These are phyloP conservation scores for Pristionchus arcanus DNA, from an alignment of 2,888 invertebrate species.

Conservation along the genomic window DNA sequence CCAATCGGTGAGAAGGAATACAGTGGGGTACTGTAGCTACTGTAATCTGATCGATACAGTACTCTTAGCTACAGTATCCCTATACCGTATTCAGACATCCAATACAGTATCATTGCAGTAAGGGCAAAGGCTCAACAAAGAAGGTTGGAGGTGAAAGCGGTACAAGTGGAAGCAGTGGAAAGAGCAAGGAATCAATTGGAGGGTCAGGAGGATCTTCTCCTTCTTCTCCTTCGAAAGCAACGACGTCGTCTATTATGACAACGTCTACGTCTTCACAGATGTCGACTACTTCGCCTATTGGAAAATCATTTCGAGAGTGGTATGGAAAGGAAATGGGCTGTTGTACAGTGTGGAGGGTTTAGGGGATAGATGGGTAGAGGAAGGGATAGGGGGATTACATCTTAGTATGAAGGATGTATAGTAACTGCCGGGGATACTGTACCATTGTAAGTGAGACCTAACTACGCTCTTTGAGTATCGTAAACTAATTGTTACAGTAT, in stretches of 20 bases:
- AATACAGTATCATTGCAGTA: background rate
- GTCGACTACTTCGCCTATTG: background rate
- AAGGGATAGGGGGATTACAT: too few relatives aligned
- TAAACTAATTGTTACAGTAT: background rate
- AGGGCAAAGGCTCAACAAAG: constrained; percentile 4
- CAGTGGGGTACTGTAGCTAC: too few relatives aligned
- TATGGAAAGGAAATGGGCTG: background rate
- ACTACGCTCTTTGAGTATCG: too few relatives aligned
- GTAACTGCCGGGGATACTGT: constrained; percentile 4
- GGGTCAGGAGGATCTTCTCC: background rate
- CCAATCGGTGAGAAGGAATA: background rate
- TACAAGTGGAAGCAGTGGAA: background rate
- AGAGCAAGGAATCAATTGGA: constrained; percentile 7
- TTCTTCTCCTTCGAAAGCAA: too few relatives aligned
- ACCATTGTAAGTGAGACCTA: background rate
- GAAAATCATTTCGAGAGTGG: background rate
- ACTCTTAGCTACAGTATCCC: too few relatives aligned
- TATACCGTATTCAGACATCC: background rate
- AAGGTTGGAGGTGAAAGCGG: background rate
- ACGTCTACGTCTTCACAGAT: background rate
- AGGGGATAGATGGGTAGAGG: too few relatives aligned
- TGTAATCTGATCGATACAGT: too few relatives aligned
- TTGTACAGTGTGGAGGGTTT: background rate
- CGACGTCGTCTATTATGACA: background rate
- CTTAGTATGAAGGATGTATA: too few relatives aligned